Evolutionary conservation across 2,113 vertebrate genomes (phyloP).

Genomic region (Nicator chloris): DNA sequence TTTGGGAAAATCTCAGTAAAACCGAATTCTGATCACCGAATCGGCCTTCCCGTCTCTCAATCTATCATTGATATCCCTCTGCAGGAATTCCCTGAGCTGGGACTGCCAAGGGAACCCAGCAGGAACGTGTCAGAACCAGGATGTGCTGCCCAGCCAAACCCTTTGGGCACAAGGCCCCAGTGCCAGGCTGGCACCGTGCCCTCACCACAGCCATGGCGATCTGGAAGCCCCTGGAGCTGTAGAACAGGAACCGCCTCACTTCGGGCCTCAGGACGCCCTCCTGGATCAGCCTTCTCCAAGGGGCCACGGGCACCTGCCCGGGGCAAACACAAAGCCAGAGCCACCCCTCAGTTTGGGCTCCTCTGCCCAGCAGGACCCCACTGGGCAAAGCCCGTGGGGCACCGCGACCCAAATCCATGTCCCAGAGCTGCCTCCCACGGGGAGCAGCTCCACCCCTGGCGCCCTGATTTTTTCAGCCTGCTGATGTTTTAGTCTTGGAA

Average conservation of each 20-base stretch:
- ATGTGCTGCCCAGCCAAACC: background rate
- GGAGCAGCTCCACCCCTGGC: background rate
- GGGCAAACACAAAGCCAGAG: background rate
- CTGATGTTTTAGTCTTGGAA: no score
- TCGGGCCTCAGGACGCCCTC: conserved; percentile 64
- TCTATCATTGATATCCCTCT: no score
- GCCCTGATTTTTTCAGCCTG: no score
- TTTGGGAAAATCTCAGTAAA: no score
- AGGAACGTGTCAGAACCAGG: background rate
- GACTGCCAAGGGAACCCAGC: background rate
- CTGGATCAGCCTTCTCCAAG: conserved; percentile 63
- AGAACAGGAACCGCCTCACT: conserved; percentile 70
- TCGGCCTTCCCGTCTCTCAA: no score
- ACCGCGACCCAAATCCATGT: background rate
- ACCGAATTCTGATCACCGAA: no score
- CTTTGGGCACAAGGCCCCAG: background rate
- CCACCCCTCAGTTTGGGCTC: background rate
- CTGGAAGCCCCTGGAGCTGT: conserved; percentile 69
- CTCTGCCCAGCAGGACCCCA: accelerated
- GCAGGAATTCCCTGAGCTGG: background rate
- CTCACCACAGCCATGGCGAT: conserved; percentile 71
- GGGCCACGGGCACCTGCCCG: conserved; percentile 41
- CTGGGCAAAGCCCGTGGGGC: accelerated
- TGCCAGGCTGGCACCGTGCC: background rate
- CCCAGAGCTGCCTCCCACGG: background rate